A percentile compares a stretch with the other conserved stretches of the same genome.
Conservation (phyloP, 2,888 invertebrate genomes). For the Eupithecia pulchellata region DNA sequence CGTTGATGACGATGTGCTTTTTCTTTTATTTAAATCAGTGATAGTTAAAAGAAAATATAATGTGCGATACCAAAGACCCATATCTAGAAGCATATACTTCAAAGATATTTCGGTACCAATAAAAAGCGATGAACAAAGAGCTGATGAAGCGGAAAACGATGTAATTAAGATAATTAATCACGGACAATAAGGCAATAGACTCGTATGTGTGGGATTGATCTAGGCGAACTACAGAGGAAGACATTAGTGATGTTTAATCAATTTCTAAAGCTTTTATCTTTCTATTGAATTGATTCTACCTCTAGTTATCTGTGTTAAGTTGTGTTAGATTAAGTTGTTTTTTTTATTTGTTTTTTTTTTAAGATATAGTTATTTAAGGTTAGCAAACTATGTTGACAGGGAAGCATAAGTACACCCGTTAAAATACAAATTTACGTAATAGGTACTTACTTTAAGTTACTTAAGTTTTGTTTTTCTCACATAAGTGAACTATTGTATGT, state of each 20-base stretch:
- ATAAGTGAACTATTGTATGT: no score
- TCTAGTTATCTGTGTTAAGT: no score
- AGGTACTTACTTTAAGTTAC: no score
- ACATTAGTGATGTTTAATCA: constrained; percentile 12
- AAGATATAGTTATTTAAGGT: no score
- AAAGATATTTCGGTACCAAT: constrained; percentile 55
- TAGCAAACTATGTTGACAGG: no score
- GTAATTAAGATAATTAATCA: constrained; percentile 67
- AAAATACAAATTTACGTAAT: no score
- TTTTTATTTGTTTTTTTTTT: no score
- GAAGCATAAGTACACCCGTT: no score
- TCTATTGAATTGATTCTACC: not conserved
- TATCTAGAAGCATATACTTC: constrained; percentile 8
- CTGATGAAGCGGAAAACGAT: constrained; percentile 64
- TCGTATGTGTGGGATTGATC: constrained; percentile 36
- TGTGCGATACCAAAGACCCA: constrained; percentile 4
- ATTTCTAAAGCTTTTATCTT: constrained; percentile 11
- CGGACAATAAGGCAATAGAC: constrained; percentile 44
- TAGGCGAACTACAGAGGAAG: constrained; percentile 5
- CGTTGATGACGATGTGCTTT: not conserved
- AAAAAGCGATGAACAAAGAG: constrained; percentile 58
- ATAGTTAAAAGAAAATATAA: not conserved
- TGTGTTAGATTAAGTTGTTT: no score
- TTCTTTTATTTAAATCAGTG: not conserved
- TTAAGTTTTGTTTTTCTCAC: no score